Conservation (phyloP, 2,888 invertebrate species). For the Thymelicus lineola region DNA sequence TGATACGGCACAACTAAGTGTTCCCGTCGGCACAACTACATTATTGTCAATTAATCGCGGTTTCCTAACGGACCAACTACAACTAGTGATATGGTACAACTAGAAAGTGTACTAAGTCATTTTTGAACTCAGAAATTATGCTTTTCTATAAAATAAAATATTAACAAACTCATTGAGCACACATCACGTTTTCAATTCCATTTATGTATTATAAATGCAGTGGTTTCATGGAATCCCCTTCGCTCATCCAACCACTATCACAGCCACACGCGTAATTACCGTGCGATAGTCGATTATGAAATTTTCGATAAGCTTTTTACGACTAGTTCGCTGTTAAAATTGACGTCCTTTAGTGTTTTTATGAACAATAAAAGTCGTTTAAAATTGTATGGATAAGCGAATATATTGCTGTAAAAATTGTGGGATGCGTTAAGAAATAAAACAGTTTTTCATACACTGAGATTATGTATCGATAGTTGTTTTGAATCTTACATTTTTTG, state of each 20-base stretch:
- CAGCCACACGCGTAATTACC: conserved; percentile 13
- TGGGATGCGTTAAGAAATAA: conserved; percentile 1
- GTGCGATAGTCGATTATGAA: conserved; percentile 13
- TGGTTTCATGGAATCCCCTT: conserved; percentile 13
- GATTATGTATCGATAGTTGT: neutral
- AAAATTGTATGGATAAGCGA: conserved; percentile 5
- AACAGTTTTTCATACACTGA: neutral
- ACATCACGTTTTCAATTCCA: neutral
- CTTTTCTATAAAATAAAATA: neutral
- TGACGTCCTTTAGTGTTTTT: conserved; percentile 15
- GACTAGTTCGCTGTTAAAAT: conserved; percentile 25
- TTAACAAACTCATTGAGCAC: neutral
- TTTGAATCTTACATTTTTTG: neutral
- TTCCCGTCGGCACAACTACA: too few species aligned
- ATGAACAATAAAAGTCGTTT: conserved; percentile 30
- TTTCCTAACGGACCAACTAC: too few species aligned
- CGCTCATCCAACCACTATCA: conserved; percentile 20
- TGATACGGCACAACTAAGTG: too few species aligned
- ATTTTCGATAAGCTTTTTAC: conserved; percentile 33
- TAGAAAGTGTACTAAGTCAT: too few species aligned
- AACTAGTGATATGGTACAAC: too few species aligned
- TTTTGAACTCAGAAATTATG: too few species aligned
- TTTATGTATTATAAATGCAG: neutral
- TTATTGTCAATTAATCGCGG: too few species aligned
- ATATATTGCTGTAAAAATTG: neutral